These are phyloP conservation scores for Drosophila dunni DNA, from an alignment of 1,140 invertebrate genomes.

Conservation along the genomic window DNA sequence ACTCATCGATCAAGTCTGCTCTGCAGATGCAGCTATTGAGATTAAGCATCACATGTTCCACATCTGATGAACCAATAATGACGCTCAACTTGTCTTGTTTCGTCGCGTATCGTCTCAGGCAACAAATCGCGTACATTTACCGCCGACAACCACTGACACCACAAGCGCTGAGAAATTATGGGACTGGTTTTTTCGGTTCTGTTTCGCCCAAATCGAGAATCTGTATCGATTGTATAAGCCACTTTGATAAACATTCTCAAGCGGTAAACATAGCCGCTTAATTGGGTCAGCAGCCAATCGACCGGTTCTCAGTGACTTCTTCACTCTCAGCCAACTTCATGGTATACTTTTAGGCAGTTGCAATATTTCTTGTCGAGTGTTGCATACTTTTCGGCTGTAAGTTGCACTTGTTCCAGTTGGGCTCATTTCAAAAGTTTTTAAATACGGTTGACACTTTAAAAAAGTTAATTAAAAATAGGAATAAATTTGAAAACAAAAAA, in stretches of 20 bases:
- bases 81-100: constrained; percentile 1
- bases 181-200: constrained; percentile 24
- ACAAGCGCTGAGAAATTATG: constrained; percentile 17
- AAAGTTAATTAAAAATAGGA: no score
- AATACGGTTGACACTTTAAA: no score
- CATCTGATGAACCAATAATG: constrained; percentile 12
- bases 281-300: constrained; percentile 35
- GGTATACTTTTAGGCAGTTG: not conserved
- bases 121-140: not conserved
- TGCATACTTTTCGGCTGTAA: constrained; percentile 21
- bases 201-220: not conserved
- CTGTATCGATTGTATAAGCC: not conserved
- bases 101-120: not conserved
- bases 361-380: not conserved
- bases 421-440: no score
- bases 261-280: constrained; percentile 23
- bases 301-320: constrained; percentile 29
- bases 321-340: no score
- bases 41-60: not conserved
- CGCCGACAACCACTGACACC: not conserved
- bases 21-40: not conserved
- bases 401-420: not conserved
- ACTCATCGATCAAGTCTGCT: no score
- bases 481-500: no score
- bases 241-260: constrained; percentile 33